Evolutionary conservation across 1,140 invertebrate species (phyloP).

Genomic region (Heliconius eleuchia): DNA sequence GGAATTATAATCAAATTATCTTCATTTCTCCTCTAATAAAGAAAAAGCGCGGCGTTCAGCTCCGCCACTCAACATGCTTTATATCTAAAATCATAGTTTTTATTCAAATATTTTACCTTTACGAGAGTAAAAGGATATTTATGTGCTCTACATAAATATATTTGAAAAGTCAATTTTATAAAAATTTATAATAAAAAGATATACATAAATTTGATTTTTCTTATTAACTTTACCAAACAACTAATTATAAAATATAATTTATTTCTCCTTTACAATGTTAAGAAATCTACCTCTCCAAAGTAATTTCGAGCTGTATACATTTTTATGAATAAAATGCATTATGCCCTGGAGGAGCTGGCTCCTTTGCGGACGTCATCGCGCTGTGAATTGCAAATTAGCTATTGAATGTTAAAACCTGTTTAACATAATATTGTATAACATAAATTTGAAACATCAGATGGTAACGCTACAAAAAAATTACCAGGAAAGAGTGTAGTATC

Average conservation of each 20-base stretch:
- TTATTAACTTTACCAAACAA: background rate
- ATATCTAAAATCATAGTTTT: too few relatives aligned
- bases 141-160: too few relatives aligned
- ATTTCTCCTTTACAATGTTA: background rate
- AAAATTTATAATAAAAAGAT: too few relatives aligned
- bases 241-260: background rate
- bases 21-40: too few relatives aligned
- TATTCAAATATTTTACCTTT: too few relatives aligned
- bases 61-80: too few relatives aligned
- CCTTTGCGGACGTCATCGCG: background rate
- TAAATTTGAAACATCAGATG: background rate
- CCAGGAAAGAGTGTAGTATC: background rate
- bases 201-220: too few relatives aligned
- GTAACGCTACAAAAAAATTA: background rate
- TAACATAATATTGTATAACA: background rate
- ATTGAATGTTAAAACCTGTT: background rate
- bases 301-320: background rate
- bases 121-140: too few relatives aligned
- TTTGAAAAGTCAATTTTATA: too few relatives aligned
- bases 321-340: conserved; percentile 9
- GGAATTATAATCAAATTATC: too few relatives aligned
- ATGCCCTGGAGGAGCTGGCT: background rate
- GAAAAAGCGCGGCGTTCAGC: too few relatives aligned
- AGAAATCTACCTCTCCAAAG: background rate
- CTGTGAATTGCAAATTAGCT: conserved; percentile 8